Evolutionary conservation across 2,797 vertebrate species (phyloP).

Genomic region (Otus scops): DNA sequence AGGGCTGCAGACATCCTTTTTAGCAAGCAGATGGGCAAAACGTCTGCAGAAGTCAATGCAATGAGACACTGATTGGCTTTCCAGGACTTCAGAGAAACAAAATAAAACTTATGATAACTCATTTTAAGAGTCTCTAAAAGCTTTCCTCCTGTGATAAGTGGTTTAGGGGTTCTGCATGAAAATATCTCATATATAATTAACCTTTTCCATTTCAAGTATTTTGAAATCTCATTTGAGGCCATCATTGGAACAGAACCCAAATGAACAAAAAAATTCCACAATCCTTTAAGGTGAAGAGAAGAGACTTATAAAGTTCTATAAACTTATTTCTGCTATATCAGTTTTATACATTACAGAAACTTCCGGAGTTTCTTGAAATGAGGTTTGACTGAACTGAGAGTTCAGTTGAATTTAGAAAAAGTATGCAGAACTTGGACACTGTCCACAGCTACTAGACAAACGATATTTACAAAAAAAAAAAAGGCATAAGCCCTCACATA

Average conservation of each 20-base stretch:
- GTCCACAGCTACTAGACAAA: background rate
- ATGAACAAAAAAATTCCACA: background rate
- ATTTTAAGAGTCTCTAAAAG: slow-evolving; percentile 23
- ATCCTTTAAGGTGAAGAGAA: background rate
- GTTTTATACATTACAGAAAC: background rate
- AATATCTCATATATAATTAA: background rate
- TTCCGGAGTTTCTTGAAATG: background rate
- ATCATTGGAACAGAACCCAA: background rate
- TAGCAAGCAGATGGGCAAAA: slow-evolving; percentile 93
- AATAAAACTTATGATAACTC: background rate
- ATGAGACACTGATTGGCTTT: slow-evolving; percentile 9
- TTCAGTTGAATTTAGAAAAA: background rate
- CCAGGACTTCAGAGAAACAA: background rate
- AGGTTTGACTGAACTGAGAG: background rate
- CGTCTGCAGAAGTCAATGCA: slow-evolving; percentile 80
- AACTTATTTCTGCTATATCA: background rate
- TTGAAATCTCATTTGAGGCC: background rate
- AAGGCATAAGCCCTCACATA: background rate
- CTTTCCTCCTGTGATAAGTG: background rate
- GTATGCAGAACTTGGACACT: background rate
- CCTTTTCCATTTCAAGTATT: background rate
- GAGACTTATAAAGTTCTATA: background rate
- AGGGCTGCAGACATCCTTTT: slow-evolving; percentile 92
- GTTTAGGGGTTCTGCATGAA: background rate
- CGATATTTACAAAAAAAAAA: background rate